Evolutionary conservation across 1,140 invertebrate genomes (phyloP), one percentile per base, ranked within the genome.

Genomic region (Zaprionus africanus): DNA sequence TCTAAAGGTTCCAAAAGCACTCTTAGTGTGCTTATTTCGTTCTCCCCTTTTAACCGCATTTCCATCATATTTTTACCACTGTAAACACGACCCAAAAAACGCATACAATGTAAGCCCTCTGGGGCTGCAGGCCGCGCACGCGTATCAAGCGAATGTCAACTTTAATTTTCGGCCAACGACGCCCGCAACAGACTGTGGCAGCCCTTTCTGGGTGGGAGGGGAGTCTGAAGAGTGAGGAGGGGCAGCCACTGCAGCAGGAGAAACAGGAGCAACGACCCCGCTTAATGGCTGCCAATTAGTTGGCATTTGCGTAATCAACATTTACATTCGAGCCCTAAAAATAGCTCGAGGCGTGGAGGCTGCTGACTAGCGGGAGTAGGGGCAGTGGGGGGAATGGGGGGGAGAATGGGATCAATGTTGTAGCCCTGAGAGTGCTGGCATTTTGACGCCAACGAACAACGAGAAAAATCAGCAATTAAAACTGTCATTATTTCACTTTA

Each of bases 401-500:
- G 28, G 46, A 49, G 19, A 38, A 31, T 9, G n/a, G 72, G 22
- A 43, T 15, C 15, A 13, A 41, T 49, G 43, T 68, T 54, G 51
- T 41, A 71, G 81, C 38, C 46, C 46, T 51, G 15, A 60, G 38
- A 57, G 67, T 67, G 41, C 41, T 82, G 67, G 70, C 66, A 85
- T 78, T 82, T 86, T 86, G 79, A 86, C 82, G 82, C 82, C 82
- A 85, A 85, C 78, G 62, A 85, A 84, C 81, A 83, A 71, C 78
- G 34, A 82, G 53, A 65, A 73, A 90, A 75, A 82, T 75, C 81
- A 70, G 85, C 85, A 90, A 90, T 90, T 90, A 85, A 90, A 90
- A 90, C 86, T 79, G 85, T 85, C 81, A 84, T 85, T 90, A 84
- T 88, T 90, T 88, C 78, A 88, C 81, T 88, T 88, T 81, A 83